phyloP scores from a whole-genome alignment of 2,888 invertebrate genomes.

The Orthosia gothica region DNA sequence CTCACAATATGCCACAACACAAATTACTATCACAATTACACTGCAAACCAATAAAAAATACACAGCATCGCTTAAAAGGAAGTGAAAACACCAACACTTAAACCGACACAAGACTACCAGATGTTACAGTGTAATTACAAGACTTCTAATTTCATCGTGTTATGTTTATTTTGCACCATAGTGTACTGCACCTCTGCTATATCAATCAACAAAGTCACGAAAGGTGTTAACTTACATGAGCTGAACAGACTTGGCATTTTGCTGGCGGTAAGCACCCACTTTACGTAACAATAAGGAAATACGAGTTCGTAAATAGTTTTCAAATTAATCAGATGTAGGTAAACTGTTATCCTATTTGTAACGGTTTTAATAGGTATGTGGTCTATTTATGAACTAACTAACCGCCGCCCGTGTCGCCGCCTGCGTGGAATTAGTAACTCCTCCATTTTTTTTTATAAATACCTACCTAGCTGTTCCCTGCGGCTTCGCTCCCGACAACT shows the following conservation, averaged over 20 bases:
- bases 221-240: constrained; percentile 26
- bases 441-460: too few species aligned
- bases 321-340: constrained; percentile 28
- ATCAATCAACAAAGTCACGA: constrained; percentile 38
- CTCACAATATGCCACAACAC: constrained; percentile 16
- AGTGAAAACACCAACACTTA: constrained; percentile 9
- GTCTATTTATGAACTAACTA: neutral
- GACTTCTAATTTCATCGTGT: constrained; percentile 46
- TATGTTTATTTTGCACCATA: constrained; percentile 35
- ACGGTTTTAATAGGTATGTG: neutral
- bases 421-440: too few species aligned
- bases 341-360: constrained; percentile 7
- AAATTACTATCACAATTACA: constrained; percentile 23
- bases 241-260: constrained; percentile 30
- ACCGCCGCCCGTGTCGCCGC: too few species aligned
- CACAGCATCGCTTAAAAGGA: neutral
- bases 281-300: constrained; percentile 51
- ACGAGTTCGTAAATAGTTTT: constrained; percentile 37
- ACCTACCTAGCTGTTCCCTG: too few species aligned
- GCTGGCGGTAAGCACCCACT: constrained; percentile 35
- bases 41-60: constrained; percentile 24
- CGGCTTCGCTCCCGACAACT: too few species aligned
- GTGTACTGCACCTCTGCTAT: constrained; percentile 13
- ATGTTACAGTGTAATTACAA: constrained; percentile 39
- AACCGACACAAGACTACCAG: constrained; percentile 8